Percentiles rank a stretch among this genome's conserved stretches.
phyloP scores from a whole-genome alignment of 2,888 invertebrate species.

The Ashinkailepas kermadecensis region DNA sequence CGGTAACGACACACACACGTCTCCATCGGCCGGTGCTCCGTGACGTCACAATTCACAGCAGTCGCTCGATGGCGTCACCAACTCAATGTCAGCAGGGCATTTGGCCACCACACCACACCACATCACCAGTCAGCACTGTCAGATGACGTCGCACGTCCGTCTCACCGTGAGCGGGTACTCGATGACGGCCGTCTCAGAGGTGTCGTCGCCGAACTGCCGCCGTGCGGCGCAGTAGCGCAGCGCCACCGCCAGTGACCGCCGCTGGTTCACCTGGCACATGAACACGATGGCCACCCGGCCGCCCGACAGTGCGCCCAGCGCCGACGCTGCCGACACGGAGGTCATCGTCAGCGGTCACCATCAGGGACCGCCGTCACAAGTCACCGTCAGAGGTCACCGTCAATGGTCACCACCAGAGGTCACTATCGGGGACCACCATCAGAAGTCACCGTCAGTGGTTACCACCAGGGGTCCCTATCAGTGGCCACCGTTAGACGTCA shows the following conservation, averaged over 20 bases:
- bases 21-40: too few species aligned
- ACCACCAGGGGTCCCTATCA: too few species aligned
- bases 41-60: too few species aligned
- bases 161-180: constrained; percentile 85
- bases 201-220: constrained; percentile 72
- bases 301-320: constrained; percentile 75
- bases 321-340: constrained; percentile 28
- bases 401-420: too few species aligned
- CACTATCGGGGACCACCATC: too few species aligned
- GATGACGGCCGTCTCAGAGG: constrained; percentile 70
- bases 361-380: too few species aligned
- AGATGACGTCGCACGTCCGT: background rate
- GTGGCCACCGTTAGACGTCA: background rate
- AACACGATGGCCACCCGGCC: constrained; percentile 70
- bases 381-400: too few species aligned
- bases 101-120: too few species aligned
- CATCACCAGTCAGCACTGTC: background rate
- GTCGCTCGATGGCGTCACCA: too few species aligned
- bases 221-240: constrained; percentile 49
- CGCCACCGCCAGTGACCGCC: constrained; percentile 66
- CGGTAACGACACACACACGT: too few species aligned
- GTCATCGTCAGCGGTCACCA: too few species aligned
- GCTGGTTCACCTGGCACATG: constrained; percentile 51
- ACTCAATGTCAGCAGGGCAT: too few species aligned
- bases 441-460: background rate